Conservation (phyloP, 2,888 invertebrate species). For the Leucophora obtusa region DNA sequence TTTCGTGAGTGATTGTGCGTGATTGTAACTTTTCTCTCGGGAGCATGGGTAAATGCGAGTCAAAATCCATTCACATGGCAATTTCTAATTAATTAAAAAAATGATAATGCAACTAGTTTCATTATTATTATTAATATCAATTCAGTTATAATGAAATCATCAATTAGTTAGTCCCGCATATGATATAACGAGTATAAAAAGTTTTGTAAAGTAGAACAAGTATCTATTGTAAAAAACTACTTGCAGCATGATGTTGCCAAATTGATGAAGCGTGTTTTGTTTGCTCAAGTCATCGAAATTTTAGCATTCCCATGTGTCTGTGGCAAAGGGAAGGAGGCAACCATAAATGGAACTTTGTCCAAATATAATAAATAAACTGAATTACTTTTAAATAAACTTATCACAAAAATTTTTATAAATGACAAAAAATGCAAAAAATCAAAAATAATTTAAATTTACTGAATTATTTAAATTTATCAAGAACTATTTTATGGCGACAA, state of each 20-base stretch:
- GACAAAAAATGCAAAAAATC: neutral
- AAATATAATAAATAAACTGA: neutral
- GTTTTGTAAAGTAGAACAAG: conserved; percentile 34
- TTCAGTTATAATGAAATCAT: no score
- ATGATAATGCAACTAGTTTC: no score
- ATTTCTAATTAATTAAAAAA: no score
- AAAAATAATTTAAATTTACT: no score
- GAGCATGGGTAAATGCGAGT: no score
- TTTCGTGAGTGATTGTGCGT: no score
- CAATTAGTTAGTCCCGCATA: no score
- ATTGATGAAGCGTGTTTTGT: conserved; percentile 44
- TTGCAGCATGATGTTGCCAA: conserved; percentile 53
- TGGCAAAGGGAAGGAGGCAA: neutral
- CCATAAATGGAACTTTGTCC: neutral
- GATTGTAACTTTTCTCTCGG: no score
- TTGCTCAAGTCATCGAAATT: conserved; percentile 23
- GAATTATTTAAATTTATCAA: no score
- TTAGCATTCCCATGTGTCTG: neutral
- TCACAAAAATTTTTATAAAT: neutral
- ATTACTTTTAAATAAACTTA: conserved; percentile 1
- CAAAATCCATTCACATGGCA: no score
- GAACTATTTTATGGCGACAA: no score
- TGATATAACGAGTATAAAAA: conserved; percentile 10
- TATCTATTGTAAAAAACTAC: conserved; percentile 17
- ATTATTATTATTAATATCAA: no score